Evolutionary conservation across 2,888 invertebrate species (phyloP), one percentile per base, ranked within the genome.

Genomic region (Glyphotaelius pellucidus): DNA sequence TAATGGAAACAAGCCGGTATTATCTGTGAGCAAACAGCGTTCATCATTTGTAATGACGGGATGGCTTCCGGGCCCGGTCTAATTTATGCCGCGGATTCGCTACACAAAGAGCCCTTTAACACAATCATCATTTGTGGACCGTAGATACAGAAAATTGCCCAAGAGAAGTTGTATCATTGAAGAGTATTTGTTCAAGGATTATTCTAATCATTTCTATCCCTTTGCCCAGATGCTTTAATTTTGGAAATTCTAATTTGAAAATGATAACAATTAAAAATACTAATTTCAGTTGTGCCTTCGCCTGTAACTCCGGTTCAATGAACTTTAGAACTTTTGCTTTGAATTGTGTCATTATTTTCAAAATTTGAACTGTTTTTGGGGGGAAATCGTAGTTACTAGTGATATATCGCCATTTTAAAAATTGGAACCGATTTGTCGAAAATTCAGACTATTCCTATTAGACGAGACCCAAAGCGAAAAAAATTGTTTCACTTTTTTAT

Each of bases 141-240:
- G n/a, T 25, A 47, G 42, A 85, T 30, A 35, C 84, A 32, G 32
- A 84, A 85, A 86, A 42, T 86, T 42, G 3, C n/a, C 67, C 67
- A 67, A 42, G n/a, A 12, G 86, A 42, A n/a, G 30, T 38, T n/a
- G n/a, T 47, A 12, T n/a, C 14, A 42, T 86, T 42, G 42, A 86
- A 86, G 38, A 42, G 47, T 86, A 42, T 85, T 86, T 86, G 86
- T 47, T 42, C 47, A n/a, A 86, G 86, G 30, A 86, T 86, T 25
- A 86, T 42, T 38, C 42, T 25, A 67, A 86, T 42, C 25, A 81
- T 81, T 81, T 7, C 81, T 15, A 32, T 15, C 81, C 31, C 81
- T 81, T 81, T 81, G 14, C 32, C 32, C 0, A 30, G 2, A 81
- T 67, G 67, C 67, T 67, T 25, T 9, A 67, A 67, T n/a, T 25